phyloP scores from a whole-genome alignment of 2,888 invertebrate genomes.

The Eurois occulta region DNA sequence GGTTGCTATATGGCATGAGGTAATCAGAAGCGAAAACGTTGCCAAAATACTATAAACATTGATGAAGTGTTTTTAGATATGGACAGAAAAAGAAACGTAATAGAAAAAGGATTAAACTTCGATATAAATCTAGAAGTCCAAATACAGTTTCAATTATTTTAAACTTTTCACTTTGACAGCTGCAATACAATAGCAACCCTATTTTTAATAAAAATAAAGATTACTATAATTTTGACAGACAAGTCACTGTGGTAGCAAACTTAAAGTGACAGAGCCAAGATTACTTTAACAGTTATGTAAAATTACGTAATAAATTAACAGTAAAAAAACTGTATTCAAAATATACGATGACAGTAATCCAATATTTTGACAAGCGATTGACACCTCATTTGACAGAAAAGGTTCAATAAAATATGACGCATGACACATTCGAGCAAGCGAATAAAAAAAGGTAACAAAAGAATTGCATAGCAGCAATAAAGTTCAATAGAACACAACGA shows the following conservation, averaged over 20 bases:
- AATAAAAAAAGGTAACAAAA: slow-evolving; percentile 13
- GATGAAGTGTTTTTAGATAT: not conserved
- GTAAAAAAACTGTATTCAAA: not conserved
- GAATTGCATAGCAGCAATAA: slow-evolving; percentile 38
- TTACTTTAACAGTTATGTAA: too few relatives aligned
- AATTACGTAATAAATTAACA: not conserved
- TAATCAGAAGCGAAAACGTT: slow-evolving; percentile 5
- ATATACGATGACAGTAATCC: slow-evolving; percentile 33
- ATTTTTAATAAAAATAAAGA: not conserved
- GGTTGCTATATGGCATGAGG: not conserved
- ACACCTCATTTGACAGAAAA: slow-evolving; percentile 16
- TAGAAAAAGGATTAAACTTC: slow-evolving; percentile 14
- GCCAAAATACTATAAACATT: slow-evolving; percentile 26
- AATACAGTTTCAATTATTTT: not conserved
- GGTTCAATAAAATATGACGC: not conserved
- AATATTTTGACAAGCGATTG: slow-evolving; percentile 44
- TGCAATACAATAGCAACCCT: too few relatives aligned
- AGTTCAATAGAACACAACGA: slow-evolving; percentile 48
- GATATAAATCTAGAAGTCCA: not conserved
- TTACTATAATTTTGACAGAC: not conserved
- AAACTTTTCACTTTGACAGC: too few relatives aligned
- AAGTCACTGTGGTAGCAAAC: not conserved
- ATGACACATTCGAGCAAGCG: slow-evolving; percentile 1
- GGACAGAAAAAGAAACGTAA: not conserved
- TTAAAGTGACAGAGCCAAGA: not conserved